Base-by-base conservation (phyloP, 1,140 invertebrate genomes). In the Phenacoccus solenopsis region DNA sequence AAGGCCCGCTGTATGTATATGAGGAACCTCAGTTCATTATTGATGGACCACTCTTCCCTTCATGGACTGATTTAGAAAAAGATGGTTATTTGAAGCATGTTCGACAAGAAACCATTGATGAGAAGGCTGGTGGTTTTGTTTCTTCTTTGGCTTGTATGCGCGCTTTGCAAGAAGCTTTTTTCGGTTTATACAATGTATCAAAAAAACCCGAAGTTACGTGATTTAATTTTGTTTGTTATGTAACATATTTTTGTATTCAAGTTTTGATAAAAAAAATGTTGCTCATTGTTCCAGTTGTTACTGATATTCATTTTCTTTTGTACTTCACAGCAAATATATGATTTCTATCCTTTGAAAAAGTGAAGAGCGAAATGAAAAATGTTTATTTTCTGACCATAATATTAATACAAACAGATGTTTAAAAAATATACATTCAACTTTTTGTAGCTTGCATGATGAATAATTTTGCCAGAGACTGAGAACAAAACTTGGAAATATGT, bases 381-480 rank as follows among this genome's bases (percentile, higher is more conserved):
- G 16, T 27, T 59, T 25, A 24, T 64, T 64, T 64, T 64, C 59
- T 27, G 25, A 64, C 13, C 16, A 49, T 49, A 49, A 4, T 13
- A 24, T 25, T 64, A 64, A 16, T 59, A 20, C 56, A 59, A 59
- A 59, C 69, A 35, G 22, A 28, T 13, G 22, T n/a, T 25, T 38
- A 68, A 49, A 32, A 10, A 83, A 87, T 0, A 98, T 96, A 79
- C 93, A 74, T 38, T 28, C 22, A 30, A 68, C 67, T 72, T 4
- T 73, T 73, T 49, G 70, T 71, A 70, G 91, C 89, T 80, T 98
- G 94, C 61, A 95, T 93, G 74, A 98, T 88, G 77, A 98, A 98
- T 25, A 98, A 81, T 81, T 99, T 98, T 57, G 93, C 94, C 75
- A 98, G 84, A 74, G 93, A 94, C 77, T 98, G 96, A 7, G 94